Evolutionary conservation across 2,113 vertebrate species (phyloP).

Genomic region (Oceanites oceanicus): DNA sequence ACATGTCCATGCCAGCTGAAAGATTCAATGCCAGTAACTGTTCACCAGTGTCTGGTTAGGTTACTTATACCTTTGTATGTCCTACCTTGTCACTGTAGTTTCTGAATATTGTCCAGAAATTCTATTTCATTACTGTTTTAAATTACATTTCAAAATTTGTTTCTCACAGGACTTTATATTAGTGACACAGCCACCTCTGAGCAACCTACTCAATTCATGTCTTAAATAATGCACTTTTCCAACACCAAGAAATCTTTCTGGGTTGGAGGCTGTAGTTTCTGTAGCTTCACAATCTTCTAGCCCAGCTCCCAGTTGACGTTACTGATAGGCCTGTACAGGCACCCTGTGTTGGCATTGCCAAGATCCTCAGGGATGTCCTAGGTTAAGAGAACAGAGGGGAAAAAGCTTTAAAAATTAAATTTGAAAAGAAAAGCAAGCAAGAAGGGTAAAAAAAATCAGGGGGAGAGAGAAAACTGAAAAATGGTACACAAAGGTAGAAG

Average conservation of each 20-base stretch:
- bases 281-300: background rate
- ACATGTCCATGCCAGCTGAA: background rate
- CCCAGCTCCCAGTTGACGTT: background rate
- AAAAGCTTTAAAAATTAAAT: background rate
- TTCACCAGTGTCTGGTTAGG: background rate
- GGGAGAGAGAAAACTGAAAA: background rate
- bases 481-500: background rate
- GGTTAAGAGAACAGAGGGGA: background rate
- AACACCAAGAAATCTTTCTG: background rate
- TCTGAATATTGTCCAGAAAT: background rate
- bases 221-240: background rate
- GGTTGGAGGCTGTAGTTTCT: background rate
- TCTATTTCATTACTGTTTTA: background rate
- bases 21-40: background rate
- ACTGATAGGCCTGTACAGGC: fast-evolving
- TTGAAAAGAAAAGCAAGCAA: background rate
- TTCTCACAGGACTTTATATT: background rate
- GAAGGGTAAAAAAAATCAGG: background rate
- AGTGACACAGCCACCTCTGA: background rate
- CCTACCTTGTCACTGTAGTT: background rate
- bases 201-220: background rate
- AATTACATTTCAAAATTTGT: background rate
- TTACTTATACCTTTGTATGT: background rate
- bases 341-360: background rate
- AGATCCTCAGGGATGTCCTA: background rate